Evolutionary conservation across 2,113 vertebrate species (phyloP).

Genomic region (Salvelinus namaycush): DNA sequence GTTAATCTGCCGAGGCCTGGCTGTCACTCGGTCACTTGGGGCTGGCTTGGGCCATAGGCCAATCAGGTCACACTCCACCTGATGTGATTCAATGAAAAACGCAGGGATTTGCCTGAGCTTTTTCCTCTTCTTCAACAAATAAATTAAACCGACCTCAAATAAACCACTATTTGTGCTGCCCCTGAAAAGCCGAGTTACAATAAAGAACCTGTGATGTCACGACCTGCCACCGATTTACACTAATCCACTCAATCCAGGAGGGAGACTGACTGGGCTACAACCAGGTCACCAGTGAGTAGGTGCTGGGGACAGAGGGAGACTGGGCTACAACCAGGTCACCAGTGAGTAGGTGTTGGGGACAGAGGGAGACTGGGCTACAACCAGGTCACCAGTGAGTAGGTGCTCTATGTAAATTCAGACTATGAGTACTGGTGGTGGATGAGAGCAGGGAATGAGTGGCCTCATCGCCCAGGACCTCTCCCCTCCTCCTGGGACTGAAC

Average conservation of each 20-base stretch:
- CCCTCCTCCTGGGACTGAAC: not conserved
- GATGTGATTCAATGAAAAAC: slow-evolving; percentile 3
- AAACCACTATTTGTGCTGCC: not conserved
- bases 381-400: not conserved
- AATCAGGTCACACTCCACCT: slow-evolving; percentile 5
- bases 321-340: no score
- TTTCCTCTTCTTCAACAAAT: not conserved
- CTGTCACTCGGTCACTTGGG: not conserved
- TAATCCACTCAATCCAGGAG: slow-evolving; percentile 17
- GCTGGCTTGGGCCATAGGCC: slow-evolving; percentile 16
- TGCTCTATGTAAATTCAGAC: not conserved
- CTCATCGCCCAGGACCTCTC: not conserved
- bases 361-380: not conserved
- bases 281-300: slow-evolving; percentile 14
- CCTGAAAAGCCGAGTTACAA: not conserved
- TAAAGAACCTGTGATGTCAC: slow-evolving; percentile 6
- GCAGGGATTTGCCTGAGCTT: not conserved
- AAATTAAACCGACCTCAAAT: slow-evolving; percentile 7
- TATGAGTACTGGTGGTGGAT: no score
- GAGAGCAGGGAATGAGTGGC: slow-evolving; percentile 18
- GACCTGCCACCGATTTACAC: slow-evolving; percentile 4
- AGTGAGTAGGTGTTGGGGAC: no score
- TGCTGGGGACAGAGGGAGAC: not conserved
- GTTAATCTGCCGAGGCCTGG: slow-evolving; percentile 16
- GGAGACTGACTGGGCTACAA: not conserved